Evolutionary conservation across 1,140 invertebrate species (phyloP), one percentile per base, ranked within the genome.

Genomic region (Bradysia coprophila): DNA sequence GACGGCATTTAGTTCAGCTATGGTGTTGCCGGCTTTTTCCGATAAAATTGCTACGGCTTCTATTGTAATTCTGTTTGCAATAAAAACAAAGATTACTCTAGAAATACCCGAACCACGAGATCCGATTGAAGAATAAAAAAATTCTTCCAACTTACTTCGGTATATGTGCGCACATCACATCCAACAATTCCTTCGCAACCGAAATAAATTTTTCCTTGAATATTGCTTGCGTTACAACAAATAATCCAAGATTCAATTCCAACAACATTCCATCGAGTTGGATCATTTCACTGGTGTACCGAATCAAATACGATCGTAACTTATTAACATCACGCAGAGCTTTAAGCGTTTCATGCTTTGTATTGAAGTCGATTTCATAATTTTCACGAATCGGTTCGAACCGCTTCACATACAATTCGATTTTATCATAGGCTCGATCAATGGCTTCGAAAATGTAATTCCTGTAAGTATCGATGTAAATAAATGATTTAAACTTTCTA

Each of bases 161-260:
- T 48, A 76, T 55, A 20, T 67, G 62, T 2, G 55, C 47, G 45
- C 68, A 57, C 3, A 76, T 49, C n/a, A 83, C 69, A 41, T 69
- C 64, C 40, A 83, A 68, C 38, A 85, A 67, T 41, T 72, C 56
- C 4, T 67, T 58, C 2, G 82, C 79, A 34, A 77, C 76, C 0
- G 79, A 75, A 11, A 74, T 63, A 18, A 80, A 68, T 18, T 71
- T 59, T 18, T 70, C 67, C 58, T 82, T 84, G 52, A 89, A 82
- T 24, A 71, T 68, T n/a, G 60, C 54, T 15, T 81, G 65, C 44
- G 76, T 72, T 5, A 90, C 52, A 41, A 75, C 65, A 33, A 88
- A 56, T 21, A 89, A 57, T 1, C 85, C 85, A 5, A 76, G 46
- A 0, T 63, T 64, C 45, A 79, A 67, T 40, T 62, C 63, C 34